A percentile compares a stretch with the other conserved stretches of the same genome.
These are phyloP conservation scores for Anolis carolinensis DNA, from an alignment of 2,113 vertebrate species.

Conservation along the genomic window DNA sequence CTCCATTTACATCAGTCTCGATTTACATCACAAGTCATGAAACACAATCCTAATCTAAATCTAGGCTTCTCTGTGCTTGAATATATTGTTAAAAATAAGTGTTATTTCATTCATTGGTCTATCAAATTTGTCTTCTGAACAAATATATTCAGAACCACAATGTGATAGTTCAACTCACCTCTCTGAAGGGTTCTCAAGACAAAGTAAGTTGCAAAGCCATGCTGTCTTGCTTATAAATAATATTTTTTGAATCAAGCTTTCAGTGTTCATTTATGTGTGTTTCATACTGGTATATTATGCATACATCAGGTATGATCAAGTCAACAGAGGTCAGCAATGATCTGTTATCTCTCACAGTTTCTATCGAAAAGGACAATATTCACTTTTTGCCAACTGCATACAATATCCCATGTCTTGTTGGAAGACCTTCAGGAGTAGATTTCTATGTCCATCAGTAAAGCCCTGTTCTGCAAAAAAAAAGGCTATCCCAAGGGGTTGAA, in stretches of 20 bases:
- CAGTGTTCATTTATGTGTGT: background rate
- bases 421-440: background rate
- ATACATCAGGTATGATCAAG: background rate
- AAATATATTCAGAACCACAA: background rate
- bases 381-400: background rate
- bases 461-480: background rate
- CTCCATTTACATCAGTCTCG: too few relatives aligned
- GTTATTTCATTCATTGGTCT: background rate
- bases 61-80: too few relatives aligned
- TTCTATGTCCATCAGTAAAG: background rate
- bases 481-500: background rate
- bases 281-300: background rate
- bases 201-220: background rate
- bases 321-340: background rate
- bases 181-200: background rate
- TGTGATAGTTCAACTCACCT: background rate
- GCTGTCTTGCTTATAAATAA: background rate
- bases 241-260: fast-evolving
- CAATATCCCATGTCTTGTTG: background rate
- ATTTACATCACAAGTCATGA: too few relatives aligned
- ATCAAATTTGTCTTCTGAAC: background rate
- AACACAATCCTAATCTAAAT: too few relatives aligned
- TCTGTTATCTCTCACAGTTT: too few relatives aligned
- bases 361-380: background rate
- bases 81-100: too few relatives aligned